These are phyloP conservation scores for Drosophila kikkawai DNA, from an alignment of 1,140 invertebrate genomes.

Conservation along the genomic window DNA sequence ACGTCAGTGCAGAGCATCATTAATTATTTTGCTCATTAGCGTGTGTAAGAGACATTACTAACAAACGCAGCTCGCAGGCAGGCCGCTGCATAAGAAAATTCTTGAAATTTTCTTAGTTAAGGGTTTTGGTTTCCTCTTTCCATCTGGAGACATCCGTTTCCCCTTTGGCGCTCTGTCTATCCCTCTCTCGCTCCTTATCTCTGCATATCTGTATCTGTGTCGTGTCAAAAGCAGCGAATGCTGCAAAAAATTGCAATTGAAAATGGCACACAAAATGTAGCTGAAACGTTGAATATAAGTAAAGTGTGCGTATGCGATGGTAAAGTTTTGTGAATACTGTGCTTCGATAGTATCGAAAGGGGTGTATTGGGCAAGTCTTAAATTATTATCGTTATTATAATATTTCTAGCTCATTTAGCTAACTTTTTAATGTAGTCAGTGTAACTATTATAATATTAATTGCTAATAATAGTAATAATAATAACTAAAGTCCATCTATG, in stretches of 20 bases:
- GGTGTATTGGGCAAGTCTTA: neutral
- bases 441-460: no score
- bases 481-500: no score
- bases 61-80: conserved; percentile 28
- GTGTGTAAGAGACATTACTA: conserved; percentile 58
- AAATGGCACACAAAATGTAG: conserved; percentile 44
- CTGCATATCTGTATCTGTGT: conserved; percentile 26
- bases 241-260: conserved; percentile 69
- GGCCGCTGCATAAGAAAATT: conserved; percentile 38
- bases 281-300: conserved; percentile 27
- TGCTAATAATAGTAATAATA: no score
- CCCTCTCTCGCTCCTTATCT: neutral
- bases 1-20: conserved; percentile 65
- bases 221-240: conserved; percentile 77
- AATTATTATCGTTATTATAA: neutral
- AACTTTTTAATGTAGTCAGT: neutral
- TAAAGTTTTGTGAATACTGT: conserved; percentile 12
- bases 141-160: conserved; percentile 31
- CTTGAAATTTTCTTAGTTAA: conserved; percentile 51
- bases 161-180: neutral
- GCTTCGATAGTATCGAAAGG: neutral
- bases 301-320: conserved; percentile 25
- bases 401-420: neutral
- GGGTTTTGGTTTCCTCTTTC: conserved; percentile 37
- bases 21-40: conserved; percentile 82